These are phyloP conservation scores for Trachythela sp. DNA, from an alignment of 64 coral and sea anemone species.

Conservation along the genomic window DNA sequence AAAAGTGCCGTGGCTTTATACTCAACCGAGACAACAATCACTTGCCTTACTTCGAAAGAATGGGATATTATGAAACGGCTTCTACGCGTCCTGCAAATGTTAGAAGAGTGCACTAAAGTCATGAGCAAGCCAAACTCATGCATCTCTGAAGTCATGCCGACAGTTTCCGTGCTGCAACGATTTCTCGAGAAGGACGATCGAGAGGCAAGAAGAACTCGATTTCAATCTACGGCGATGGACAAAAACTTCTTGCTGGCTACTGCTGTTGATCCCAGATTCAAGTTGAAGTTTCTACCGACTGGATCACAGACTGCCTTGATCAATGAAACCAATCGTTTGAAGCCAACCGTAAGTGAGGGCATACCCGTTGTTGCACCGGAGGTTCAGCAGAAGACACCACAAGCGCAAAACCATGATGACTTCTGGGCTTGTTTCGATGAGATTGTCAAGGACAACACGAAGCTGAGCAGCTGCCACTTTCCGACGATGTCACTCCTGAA, in stretches of 20 bases:
- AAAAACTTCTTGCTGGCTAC: neutral
- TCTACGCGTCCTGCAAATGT: neutral
- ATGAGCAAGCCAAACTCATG: neutral
- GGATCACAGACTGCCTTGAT: neutral
- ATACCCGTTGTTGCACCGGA: neutral
- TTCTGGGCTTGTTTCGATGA: neutral
- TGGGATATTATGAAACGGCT: neutral
- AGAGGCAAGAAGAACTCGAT: neutral
- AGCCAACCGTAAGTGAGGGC: neutral
- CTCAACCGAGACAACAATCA: neutral
- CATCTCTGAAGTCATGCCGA: neutral
- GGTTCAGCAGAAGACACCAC: neutral
- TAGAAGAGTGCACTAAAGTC: neutral
- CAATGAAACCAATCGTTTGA: neutral
- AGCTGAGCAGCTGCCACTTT: neutral
- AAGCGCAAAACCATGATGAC: neutral
- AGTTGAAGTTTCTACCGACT: neutral
- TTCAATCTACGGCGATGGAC: neutral
- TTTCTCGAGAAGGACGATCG: neutral
- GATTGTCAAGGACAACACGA: neutral
- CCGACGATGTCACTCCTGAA: neutral
- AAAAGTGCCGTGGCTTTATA: neutral
- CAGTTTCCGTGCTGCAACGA: neutral
- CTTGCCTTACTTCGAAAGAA: neutral
- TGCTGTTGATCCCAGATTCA: neutral